Evolutionary conservation across 1,140 invertebrate species (phyloP).

Genomic region (Leptoteleia sp.): DNA sequence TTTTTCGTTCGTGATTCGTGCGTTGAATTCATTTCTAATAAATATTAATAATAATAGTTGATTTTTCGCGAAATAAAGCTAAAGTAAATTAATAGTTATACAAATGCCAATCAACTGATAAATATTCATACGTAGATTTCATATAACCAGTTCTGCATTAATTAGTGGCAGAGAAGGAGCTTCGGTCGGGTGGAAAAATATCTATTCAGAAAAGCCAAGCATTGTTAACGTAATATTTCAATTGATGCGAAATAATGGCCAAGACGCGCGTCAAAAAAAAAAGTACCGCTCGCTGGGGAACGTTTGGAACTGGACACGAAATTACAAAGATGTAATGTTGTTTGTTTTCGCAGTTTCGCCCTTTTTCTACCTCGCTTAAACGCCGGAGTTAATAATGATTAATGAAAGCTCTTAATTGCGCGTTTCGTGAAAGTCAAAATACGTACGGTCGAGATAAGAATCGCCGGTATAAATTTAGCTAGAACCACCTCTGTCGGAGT

Average conservation of each 20-base stretch:
- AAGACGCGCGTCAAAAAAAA: too few relatives aligned
- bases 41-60: constrained; percentile 35
- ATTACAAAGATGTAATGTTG: constrained; percentile 28
- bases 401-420: constrained; percentile 67
- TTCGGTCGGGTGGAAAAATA: too few relatives aligned
- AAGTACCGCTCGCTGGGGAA: constrained; percentile 6
- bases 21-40: constrained; percentile 15
- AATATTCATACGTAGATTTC: constrained; percentile 17
- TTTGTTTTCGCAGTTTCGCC: constrained; percentile 44
- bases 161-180: background rate
- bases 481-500: constrained; percentile 55
- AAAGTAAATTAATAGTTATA: constrained; percentile 34
- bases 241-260: too few relatives aligned
- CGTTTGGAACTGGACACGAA: constrained; percentile 13
- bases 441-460: constrained; percentile 59
- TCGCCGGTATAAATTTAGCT: constrained; percentile 63
- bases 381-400: constrained; percentile 64
- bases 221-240: constrained; percentile 8
- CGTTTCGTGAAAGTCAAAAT: constrained; percentile 67
- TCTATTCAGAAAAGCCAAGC: background rate
- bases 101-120: constrained; percentile 14
- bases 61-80: constrained; percentile 19
- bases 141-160: constrained; percentile 6
- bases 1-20: constrained; percentile 25
- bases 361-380: constrained; percentile 51